Conservation (phyloP, 2,113 vertebrate genomes). For the Ramphastos sulfuratus region DNA sequence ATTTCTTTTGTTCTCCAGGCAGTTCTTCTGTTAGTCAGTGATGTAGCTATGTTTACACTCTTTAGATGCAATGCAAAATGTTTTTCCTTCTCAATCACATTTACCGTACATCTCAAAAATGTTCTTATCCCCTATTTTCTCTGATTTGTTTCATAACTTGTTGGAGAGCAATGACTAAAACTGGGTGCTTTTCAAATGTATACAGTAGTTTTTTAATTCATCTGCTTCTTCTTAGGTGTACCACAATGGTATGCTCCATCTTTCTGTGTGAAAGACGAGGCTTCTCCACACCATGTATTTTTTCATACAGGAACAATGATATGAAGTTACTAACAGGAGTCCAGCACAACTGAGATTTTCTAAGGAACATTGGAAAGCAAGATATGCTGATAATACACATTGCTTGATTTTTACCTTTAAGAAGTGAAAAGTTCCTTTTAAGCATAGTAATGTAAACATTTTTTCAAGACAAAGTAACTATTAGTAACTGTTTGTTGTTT, state of each 20-base stretch:
- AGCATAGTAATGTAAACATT: background rate
- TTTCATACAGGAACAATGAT: background rate
- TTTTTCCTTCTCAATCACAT: background rate
- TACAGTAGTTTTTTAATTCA: background rate
- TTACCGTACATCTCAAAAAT: background rate
- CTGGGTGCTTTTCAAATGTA: rapidly evolving
- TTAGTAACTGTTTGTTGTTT: background rate
- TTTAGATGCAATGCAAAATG: background rate
- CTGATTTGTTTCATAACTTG: background rate
- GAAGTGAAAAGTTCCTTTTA: background rate
- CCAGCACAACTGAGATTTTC: background rate
- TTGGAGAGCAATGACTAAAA: background rate
- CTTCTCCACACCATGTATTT: background rate
- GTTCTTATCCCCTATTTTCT: background rate
- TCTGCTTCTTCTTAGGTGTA: background rate
- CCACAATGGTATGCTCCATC: background rate
- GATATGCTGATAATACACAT: background rate
- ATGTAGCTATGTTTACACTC: background rate
- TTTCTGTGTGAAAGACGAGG: background rate
- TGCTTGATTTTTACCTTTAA: background rate
- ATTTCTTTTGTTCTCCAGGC: background rate
- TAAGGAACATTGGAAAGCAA: background rate
- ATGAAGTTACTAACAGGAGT: background rate
- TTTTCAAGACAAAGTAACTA: background rate
- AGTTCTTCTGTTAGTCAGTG: background rate